Evolutionary conservation across 2,113 vertebrate genomes (phyloP).

Genomic region (Eidolon helvum): DNA sequence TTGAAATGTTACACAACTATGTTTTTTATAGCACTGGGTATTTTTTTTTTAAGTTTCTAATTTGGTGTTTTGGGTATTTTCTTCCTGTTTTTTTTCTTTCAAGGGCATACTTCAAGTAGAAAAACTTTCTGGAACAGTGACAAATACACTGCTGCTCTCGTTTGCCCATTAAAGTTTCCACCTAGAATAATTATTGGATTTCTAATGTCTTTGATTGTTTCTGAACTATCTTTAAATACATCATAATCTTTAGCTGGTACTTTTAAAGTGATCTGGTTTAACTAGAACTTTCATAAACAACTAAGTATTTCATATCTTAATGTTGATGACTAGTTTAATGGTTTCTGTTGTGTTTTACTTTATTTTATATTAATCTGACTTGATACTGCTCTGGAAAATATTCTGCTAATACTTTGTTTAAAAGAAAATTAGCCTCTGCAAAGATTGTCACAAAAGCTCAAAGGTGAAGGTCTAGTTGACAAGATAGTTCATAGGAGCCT

Average conservation of each 20-base stretch:
- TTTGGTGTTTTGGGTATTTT: conserved; percentile 63
- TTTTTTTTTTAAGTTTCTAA: conserved; percentile 65
- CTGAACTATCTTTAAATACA: neutral
- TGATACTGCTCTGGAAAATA: conserved; percentile 11
- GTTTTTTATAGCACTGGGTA: conserved; percentile 51
- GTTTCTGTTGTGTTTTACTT: neutral
- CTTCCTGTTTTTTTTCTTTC: conserved; percentile 67
- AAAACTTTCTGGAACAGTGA: conserved; percentile 43
- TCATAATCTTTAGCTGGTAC: neutral
- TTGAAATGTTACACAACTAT: conserved; percentile 64
- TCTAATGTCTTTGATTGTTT: neutral
- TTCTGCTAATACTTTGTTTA: neutral
- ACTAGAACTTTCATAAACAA: neutral
- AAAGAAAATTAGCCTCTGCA: neutral
- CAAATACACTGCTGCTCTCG: neutral
- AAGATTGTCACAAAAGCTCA: neutral
- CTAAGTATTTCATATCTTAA: neutral
- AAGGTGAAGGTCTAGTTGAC: neutral
- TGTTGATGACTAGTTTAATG: neutral
- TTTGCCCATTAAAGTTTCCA: conserved; percentile 1
- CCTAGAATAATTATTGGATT: neutral
- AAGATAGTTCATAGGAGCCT: neutral
- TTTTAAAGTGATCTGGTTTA: neutral
- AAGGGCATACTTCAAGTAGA: conserved; percentile 61
- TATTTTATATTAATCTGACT: neutral